Evolutionary conservation across 2,113 vertebrate species (phyloP), one percentile per base, ranked within the genome.

Genomic region (Notothenia coriiceps): DNA sequence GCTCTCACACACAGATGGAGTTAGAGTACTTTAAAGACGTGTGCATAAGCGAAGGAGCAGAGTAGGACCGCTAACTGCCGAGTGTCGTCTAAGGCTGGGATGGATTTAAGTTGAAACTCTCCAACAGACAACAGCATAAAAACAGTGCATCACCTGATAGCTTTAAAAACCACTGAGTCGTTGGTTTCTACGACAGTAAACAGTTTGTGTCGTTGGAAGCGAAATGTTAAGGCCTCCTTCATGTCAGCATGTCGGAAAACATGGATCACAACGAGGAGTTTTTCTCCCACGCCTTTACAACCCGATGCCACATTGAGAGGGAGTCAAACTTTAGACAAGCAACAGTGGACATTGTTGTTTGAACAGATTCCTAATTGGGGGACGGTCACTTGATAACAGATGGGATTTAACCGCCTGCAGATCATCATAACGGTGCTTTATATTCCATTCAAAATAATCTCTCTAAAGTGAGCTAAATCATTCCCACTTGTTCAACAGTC

Each of bases 191-290:
- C 57, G 1, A 56, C 72, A 66, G 81, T 82, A 78, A 82, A 77
- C 62, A 49, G 60, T 54, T 59, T 77, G 68, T 4, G 3, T 89
- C 82, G 67, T 80, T 75, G 70, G 72, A 80, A 74, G 83, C 66
- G 13, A 33, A 71, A 71, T 9, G 66, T 80, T 69, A 89, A 89
- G 85, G 83, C 88, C 84, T 86, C 86, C 72, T 46, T 74, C 33
- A 20, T 46, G 63, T 74, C 66, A 61, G 70, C 25, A 20, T 55
- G 46, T 67, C 70, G 1, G 72, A 76, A 49, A 22, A 66, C 29
- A 9, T 55, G 60, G 57, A 81, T 64, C 33, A 69, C 55, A 1
- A 46, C 35, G 8, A 65, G 18, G 43, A 14, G 7, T 29, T 52
- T 54, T 29, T 64, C 65, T 63, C 70, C 54, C 49, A 49, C 50